Percentiles rank a stretch among this genome's conserved stretches.
Evolutionary conservation across 2,113 vertebrate species (phyloP).

Genomic region (Lophura nycthemera): DNA sequence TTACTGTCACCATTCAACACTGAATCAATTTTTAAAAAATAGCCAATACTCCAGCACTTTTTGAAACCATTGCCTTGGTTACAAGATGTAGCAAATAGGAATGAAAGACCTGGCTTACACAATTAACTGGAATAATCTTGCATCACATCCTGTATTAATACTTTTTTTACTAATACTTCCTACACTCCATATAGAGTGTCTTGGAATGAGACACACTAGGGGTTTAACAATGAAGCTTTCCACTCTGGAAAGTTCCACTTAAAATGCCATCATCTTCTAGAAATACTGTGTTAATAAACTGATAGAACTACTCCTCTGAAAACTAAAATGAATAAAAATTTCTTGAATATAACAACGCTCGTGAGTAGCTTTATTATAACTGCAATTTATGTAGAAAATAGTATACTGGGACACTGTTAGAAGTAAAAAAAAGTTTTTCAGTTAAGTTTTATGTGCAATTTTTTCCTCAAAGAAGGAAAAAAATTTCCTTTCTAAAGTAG

Average conservation of each 20-base stretch:
- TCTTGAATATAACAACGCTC: not conserved
- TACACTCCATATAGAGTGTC: not conserved
- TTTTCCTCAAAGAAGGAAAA: not conserved
- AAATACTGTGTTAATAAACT: not conserved
- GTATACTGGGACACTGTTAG: not conserved
- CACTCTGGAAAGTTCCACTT: not conserved
- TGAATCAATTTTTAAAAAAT: not conserved
- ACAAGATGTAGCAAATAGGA: not conserved
- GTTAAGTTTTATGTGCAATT: not conserved
- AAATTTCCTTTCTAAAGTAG: not conserved
- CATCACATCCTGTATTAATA: not conserved
- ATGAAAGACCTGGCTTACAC: not conserved
- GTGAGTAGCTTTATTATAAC: not conserved
- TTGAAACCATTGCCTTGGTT: not conserved
- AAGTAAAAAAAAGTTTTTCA: not conserved
- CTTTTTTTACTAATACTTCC: not conserved
- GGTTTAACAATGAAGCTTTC: not conserved
- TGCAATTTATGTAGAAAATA: not conserved
- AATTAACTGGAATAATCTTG: not conserved
- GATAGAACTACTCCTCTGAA: not conserved
- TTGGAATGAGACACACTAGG: not conserved
- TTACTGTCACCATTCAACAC: not conserved
- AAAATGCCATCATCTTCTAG: not conserved
- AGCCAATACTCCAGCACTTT: not conserved
- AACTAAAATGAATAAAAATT: not conserved